These are phyloP conservation scores for Lethrus apterus DNA, from an alignment of 1,140 invertebrate species.

Conservation along the genomic window DNA sequence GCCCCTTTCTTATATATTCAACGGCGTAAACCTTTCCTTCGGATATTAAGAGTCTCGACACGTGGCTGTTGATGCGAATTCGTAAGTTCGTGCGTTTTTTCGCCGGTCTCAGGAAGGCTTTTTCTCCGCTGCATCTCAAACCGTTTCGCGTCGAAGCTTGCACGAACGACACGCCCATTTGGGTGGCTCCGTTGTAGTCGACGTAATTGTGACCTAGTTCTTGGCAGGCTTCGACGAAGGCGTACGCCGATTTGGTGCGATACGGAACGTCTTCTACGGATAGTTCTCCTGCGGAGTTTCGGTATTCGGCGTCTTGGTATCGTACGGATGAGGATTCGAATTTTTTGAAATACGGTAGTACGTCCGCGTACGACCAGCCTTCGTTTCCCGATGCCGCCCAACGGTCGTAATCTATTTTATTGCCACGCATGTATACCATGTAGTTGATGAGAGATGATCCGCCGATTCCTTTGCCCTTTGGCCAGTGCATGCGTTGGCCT, in stretches of 20 bases:
- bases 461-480: conserved; percentile 58
- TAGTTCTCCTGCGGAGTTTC: conserved; percentile 47
- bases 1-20: conserved; percentile 65
- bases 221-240: conserved; percentile 61
- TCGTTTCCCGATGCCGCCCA: conserved; percentile 66
- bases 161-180: conserved; percentile 79
- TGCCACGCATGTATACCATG: conserved; percentile 84
- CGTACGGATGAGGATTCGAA: conserved; percentile 59
- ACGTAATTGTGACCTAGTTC: conserved; percentile 60
- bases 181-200: conserved; percentile 81
- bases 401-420: conserved; percentile 51
- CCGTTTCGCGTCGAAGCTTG: conserved; percentile 72
- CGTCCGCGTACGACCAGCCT: conserved; percentile 74
- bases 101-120: conserved; percentile 76
- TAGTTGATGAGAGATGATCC: conserved; percentile 75
- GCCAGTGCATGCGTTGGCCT: conserved; percentile 48
- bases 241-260: conserved; percentile 51
- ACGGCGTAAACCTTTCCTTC: conserved; percentile 53
- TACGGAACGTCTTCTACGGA: conserved; percentile 54
- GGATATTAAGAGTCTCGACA: conserved; percentile 74
- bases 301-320: conserved; percentile 46
- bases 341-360: conserved; percentile 74
- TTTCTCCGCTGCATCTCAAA: conserved; percentile 77
- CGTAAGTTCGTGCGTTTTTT: conserved; percentile 73
- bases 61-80: conserved; percentile 72